Base-by-base conservation (phyloP, 2,888 invertebrate genomes). In the Abrostola tripartita region DNA sequence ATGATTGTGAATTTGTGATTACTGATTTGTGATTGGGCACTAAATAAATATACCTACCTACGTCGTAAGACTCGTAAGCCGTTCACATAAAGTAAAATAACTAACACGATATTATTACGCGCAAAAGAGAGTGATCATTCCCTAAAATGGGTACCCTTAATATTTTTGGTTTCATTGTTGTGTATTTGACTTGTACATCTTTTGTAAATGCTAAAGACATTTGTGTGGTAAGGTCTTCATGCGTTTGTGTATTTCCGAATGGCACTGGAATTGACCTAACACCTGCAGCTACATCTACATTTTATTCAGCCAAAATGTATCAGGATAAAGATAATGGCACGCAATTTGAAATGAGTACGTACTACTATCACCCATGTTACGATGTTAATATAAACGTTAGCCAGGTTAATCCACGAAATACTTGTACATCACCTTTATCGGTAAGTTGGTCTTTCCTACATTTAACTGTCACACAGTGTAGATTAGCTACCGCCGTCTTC, bases 221-320 rank as follows among this genome's bases (percentile, higher is more conserved):
- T 42, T 95, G 95, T 81, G 87, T 85, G 37, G 81, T 85, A 64
- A 90, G 85, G 75, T 87, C 87, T 51, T 83, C 93, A 5, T 95
- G 95, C 79, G 81, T 84, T 58, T 95, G 95, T 81, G 90, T 86
- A 72, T 95, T 92, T 85, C 74, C 91, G 6, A 94, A 94, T 87
- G 95, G 95, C 67, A 94, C 94, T 78, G 94, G 94, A 78, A 89
- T 94, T 74, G 94, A 95, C 85, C 84, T 95, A 68, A 78, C 88
- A 49, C 88, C 90, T 49, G 79, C 88, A 52, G 81, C 81, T 68
- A 87, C 87, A 65, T 65, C 82, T 61, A 78, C 77, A 5, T 92
- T 91, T 84, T 91, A 86, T 72, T 56, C 74, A 51, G 85, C 90
- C 52, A 79, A 88, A 76, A 85, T 66, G n/a, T 90, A 79, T 74